A percentile compares a stretch with the other conserved stretches of the same genome.
Conservation (phyloP, 2,797 vertebrate species). For the Parotocinclus haroldoi region DNA sequence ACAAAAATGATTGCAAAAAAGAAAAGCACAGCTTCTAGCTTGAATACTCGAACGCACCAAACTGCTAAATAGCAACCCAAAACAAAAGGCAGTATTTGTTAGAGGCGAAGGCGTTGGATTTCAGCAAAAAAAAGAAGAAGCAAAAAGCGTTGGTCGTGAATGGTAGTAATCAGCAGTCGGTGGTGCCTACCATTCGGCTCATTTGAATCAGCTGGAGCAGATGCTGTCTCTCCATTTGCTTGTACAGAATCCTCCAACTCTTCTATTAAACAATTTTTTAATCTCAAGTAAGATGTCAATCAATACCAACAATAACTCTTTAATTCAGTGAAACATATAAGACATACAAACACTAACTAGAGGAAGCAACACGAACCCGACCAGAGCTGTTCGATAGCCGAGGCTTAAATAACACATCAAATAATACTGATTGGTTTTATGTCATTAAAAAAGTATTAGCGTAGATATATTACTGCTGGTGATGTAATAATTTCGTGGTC, state of each 20-base stretch:
- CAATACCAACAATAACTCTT: too few relatives aligned
- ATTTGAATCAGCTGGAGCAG: slow-evolving; percentile 42
- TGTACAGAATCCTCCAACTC: slow-evolving; percentile 30
- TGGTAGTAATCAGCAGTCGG: slow-evolving; percentile 18
- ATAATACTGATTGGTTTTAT: too few relatives aligned
- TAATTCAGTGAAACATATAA: too few relatives aligned
- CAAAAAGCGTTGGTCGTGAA: slow-evolving; percentile 9
- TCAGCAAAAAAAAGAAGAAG: slow-evolving; percentile 12
- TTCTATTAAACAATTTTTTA: slow-evolving; percentile 11
- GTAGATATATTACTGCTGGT: too few relatives aligned
- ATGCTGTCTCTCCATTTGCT: slow-evolving; percentile 30
- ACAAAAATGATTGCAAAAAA: neutral
- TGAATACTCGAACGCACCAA: too few relatives aligned
- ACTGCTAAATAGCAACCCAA: slow-evolving; percentile 2
- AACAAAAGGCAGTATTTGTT: slow-evolving; percentile 1
- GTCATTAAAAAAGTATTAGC: too few relatives aligned
- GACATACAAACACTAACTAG: too few relatives aligned
- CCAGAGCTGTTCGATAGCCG: too few relatives aligned
- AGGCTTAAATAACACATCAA: too few relatives aligned
- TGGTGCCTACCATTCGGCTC: slow-evolving; percentile 32
- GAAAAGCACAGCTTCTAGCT: neutral
- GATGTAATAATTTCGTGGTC: too few relatives aligned
- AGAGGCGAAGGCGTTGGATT: slow-evolving; percentile 11
- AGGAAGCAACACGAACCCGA: too few relatives aligned
- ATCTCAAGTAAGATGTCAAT: too few relatives aligned